Percentiles rank a stretch among this genome's conserved stretches.
Conservation (phyloP, 2,113 vertebrate genomes). For the Pungitius pungitius region DNA sequence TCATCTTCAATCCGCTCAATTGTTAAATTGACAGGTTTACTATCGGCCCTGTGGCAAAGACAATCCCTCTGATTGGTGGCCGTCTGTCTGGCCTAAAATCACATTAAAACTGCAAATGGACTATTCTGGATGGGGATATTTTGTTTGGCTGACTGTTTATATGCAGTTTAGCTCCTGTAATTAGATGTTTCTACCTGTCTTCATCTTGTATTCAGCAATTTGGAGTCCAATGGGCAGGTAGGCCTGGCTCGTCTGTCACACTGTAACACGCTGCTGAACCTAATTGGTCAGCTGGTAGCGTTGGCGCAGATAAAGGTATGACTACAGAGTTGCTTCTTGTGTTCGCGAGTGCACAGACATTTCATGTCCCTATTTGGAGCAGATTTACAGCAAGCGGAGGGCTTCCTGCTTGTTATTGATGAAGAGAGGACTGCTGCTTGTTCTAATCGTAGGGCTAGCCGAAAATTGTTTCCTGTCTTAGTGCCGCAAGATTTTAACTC, state of each 20-base stretch:
- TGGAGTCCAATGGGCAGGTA: constrained; percentile 3
- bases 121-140: background rate
- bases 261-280: background rate
- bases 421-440: background rate
- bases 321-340: constrained; percentile 1
- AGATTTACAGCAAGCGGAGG: background rate
- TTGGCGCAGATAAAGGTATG: background rate
- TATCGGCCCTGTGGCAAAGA: background rate
- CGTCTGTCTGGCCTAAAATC: background rate
- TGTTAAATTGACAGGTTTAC: constrained; percentile 19
- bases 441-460: background rate
- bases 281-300: background rate
- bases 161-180: background rate
- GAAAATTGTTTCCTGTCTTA: background rate
- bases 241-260: background rate
- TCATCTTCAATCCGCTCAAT: background rate
- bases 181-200: constrained; percentile 7
- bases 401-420: background rate
- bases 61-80: constrained; percentile 12
- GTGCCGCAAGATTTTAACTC: background rate
- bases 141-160: constrained; percentile 4
- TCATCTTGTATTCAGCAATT: constrained; percentile 1
- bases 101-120: background rate
- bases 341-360: background rate
- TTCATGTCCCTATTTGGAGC: background rate